These are phyloP conservation scores for Poecilia latipinna DNA, from an alignment of 2,113 vertebrate genomes.

Conservation along the genomic window DNA sequence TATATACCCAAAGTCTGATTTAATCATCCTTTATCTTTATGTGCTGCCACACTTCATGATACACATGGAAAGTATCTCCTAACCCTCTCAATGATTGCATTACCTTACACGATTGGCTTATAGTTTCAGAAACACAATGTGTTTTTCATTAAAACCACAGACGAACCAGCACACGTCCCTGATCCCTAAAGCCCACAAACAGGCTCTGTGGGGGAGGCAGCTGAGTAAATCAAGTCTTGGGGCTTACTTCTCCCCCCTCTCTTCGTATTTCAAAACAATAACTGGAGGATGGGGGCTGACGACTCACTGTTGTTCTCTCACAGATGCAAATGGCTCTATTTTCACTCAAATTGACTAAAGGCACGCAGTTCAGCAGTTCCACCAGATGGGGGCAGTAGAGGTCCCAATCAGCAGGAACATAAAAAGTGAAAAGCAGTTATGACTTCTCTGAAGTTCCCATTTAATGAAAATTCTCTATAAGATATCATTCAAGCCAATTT, in stretches of 20 bases:
- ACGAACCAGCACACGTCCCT: slow-evolving; percentile 58
- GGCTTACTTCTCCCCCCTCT: slow-evolving; percentile 17
- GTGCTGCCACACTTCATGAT: not conserved
- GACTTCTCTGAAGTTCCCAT: slow-evolving; percentile 20
- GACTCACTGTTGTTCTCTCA: slow-evolving; percentile 28
- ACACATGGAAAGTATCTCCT: slow-evolving; percentile 16
- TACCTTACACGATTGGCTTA: slow-evolving; percentile 34
- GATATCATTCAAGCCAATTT: too few relatives aligned
- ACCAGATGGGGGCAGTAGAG: slow-evolving; percentile 66
- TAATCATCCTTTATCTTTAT: not conserved
- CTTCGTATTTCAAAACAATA: slow-evolving; percentile 62
- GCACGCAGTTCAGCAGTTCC: slow-evolving; percentile 2
- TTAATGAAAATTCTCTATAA: not conserved
- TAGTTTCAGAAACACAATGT: slow-evolving; percentile 33
- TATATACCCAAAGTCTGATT: not conserved
- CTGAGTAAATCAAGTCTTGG: slow-evolving; percentile 70
- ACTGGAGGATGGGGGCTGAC: slow-evolving; percentile 42
- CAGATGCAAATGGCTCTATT: slow-evolving; percentile 9
- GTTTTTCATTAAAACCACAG: slow-evolving; percentile 45
- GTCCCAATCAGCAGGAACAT: slow-evolving; percentile 1
- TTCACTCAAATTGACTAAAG: not conserved
- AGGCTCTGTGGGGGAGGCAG: slow-evolving; percentile 61
- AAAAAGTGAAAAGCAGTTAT: slow-evolving; percentile 16
- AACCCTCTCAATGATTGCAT: not conserved
- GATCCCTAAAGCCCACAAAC: slow-evolving; percentile 57